Base-by-base conservation (phyloP, 2,113 vertebrate genomes). In the Chloebia gouldiae region DNA sequence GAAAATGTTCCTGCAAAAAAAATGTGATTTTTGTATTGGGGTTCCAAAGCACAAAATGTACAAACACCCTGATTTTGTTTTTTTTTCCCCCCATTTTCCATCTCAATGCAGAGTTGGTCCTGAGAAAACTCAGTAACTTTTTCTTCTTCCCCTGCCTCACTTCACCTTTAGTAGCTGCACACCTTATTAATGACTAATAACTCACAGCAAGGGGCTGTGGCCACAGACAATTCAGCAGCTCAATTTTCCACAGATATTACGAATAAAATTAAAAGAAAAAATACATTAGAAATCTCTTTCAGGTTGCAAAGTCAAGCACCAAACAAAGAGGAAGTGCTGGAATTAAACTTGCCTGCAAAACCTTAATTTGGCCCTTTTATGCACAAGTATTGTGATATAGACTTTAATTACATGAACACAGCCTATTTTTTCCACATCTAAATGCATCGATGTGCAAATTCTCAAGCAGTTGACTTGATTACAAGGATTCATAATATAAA, bases 401-500 rank as follows among this genome's bases (percentile, higher is more conserved):
- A 92, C 59, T 86, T 96, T 65, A 96, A 92, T 94, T 88, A 83
- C 83, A 95, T 56, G 72, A 92, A 93, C 86, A 70, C 76, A 94
- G 76, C 53, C 95, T 96, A 96, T 96, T 97, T 95, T 96, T 97
- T 94, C 82, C 83, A 81, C 81, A 84, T 90, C 72, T 87, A 97
- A 93, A 95, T 96, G 82, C 93, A 86, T 88, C 68, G 96, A 96
- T 91, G 83, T 88, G 90, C 93, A 95, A 83, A 96, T 95, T 95
- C 83, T 94, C 90, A 94, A 96, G 93, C 76, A 73, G 88, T 89
- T 93, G 86, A 93, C 90, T 96, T 97, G 93, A 96, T 97, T 97
- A 92, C 92, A 91, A 95, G 96, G 81, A 69, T 22, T 68, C 83
- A 65, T 88, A 91, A 93, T 92, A 96, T 81, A 95, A 96, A 97